These are phyloP conservation scores for Brachionus paranguensis DNA, from an alignment of 1,140 invertebrate species.

Conservation along the genomic window DNA sequence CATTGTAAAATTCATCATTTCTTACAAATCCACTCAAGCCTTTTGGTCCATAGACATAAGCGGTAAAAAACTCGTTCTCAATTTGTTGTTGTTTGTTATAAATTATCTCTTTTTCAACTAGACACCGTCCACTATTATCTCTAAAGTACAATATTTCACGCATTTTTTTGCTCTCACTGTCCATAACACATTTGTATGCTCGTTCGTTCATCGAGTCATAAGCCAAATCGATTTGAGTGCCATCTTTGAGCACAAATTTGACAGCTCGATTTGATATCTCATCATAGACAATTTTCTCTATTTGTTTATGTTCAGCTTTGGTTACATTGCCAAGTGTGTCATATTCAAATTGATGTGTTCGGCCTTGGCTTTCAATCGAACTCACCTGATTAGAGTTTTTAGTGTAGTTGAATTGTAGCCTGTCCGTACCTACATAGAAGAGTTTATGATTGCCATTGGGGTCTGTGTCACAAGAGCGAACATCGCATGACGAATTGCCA, in stretches of 20 bases:
- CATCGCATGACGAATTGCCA: not conserved
- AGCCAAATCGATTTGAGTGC: not conserved
- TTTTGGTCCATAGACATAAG: not conserved
- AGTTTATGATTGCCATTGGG: not conserved
- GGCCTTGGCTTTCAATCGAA: not conserved
- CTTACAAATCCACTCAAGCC: not conserved
- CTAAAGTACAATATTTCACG: not conserved
- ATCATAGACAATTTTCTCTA: not conserved
- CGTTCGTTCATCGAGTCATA: not conserved
- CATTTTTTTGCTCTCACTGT: not conserved
- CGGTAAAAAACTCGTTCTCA: not conserved
- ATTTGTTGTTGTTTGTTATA: not conserved
- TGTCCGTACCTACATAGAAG: not conserved
- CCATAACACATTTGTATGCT: not conserved
- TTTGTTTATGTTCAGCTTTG: not conserved
- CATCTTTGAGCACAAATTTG: constrained; percentile 14
- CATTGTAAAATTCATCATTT: not conserved
- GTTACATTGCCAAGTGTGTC: not conserved
- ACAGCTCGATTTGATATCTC: not conserved
- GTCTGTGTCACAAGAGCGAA: not conserved
- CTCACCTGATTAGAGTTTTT: not conserved
- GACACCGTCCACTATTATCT: not conserved
- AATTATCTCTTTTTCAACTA: constrained; percentile 1
- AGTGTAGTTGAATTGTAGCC: not conserved
- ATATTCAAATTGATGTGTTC: not conserved